A percentile compares a stretch with the other conserved stretches of the same genome.
Evolutionary conservation across 53 echinoderm and acorn worm genomes (phyloP).

Genomic region (Holothuria leucospilota): DNA sequence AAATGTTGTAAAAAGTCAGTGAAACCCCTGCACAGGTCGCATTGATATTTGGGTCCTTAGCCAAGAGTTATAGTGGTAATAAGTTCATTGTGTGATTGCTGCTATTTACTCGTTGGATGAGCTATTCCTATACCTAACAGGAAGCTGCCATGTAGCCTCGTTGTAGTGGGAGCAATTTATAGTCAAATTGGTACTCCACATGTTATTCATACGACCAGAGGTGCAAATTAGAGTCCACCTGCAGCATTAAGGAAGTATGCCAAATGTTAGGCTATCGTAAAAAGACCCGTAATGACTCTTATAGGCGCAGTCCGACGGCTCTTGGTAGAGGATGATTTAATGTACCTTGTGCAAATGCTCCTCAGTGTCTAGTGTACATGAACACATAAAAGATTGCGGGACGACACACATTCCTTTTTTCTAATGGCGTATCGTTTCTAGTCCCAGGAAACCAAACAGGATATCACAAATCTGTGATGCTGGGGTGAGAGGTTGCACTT

Average conservation of each 20-base stretch:
- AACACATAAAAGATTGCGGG: constrained; percentile 44
- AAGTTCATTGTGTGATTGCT: constrained; percentile 29
- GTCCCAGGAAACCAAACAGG: constrained; percentile 34
- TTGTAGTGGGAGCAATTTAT: constrained; percentile 37
- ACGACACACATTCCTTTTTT: constrained; percentile 28
- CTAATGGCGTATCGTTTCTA: constrained; percentile 24
- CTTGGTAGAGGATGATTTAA: constrained; percentile 46
- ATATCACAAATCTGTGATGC: constrained; percentile 30
- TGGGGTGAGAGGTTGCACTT: constrained; percentile 23
- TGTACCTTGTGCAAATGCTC: constrained; percentile 26
- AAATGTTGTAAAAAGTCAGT: constrained; percentile 35
- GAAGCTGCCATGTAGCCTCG: constrained; percentile 45
- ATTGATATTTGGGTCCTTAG: constrained; percentile 56
- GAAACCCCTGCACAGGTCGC: constrained; percentile 30
- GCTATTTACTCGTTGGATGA: constrained; percentile 50
- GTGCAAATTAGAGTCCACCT: constrained; percentile 42
- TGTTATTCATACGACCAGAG: constrained; percentile 43
- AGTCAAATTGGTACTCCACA: constrained; percentile 30
- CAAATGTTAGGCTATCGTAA: not conserved
- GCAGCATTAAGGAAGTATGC: not conserved
- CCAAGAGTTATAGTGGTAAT: constrained; percentile 52
- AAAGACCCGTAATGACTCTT: not conserved
- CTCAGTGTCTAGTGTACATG: not conserved
- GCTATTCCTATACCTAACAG: constrained; percentile 51
- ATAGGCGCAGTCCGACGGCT: constrained; percentile 28